Conservation (phyloP, 2,797 vertebrate species). For the Phrynocephalus forsythii region DNA sequence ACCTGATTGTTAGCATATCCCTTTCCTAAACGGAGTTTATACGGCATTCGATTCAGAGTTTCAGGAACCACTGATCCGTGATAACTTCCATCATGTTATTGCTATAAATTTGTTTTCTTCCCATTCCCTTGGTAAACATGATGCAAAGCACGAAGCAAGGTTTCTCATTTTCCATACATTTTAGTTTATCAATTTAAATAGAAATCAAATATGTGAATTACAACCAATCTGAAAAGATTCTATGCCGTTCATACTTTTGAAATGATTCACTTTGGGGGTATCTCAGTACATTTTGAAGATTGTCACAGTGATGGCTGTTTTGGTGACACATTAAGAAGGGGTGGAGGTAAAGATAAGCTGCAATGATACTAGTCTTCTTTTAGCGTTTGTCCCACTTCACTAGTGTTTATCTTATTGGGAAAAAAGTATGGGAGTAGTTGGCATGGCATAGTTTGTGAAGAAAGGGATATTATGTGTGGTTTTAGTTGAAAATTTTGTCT, state of each 20-base stretch:
- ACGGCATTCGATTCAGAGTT: no score
- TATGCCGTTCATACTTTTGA: not conserved
- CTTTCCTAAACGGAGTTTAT: no score
- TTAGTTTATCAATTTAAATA: slow-evolving; percentile 6
- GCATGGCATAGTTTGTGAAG: not conserved
- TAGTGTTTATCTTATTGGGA: not conserved
- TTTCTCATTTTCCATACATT: not conserved
- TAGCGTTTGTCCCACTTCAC: not conserved
- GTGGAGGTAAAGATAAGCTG: not conserved
- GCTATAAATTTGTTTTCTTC: no score
- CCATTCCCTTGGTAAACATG: no score
- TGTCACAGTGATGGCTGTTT: not conserved
- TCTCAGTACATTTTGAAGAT: not conserved
- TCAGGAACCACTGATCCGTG: no score
- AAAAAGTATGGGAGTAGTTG: not conserved
- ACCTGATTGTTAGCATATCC: not conserved
- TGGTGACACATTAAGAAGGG: not conserved
- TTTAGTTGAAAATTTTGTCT: not conserved
- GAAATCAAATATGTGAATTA: not conserved
- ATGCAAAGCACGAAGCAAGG: rapidly evolving
- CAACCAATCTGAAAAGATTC: not conserved
- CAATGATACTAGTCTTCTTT: not conserved
- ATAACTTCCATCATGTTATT: no score
- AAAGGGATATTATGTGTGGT: not conserved
- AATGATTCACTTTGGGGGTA: not conserved